Evolutionary conservation across 2,888 invertebrate genomes (phyloP).

Genomic region (Epistrophe grossulariae): DNA sequence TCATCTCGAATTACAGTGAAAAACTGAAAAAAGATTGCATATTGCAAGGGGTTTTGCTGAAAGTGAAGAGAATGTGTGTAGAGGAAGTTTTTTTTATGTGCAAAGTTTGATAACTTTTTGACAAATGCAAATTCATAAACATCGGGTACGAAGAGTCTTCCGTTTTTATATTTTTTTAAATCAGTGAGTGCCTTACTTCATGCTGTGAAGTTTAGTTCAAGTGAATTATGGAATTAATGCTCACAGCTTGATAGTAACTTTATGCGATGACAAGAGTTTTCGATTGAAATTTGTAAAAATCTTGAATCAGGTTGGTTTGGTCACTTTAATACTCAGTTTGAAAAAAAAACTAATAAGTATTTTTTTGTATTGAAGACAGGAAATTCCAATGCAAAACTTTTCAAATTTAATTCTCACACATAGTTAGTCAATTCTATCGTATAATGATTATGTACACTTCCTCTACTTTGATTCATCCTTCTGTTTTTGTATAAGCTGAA

Average conservation of each 20-base stretch:
- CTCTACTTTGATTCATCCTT: too few species aligned
- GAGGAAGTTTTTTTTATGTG: not conserved
- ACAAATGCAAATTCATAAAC: slow-evolving; percentile 40
- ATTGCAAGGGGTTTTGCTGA: not conserved
- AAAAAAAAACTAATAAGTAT: too few species aligned
- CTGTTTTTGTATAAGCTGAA: too few species aligned
- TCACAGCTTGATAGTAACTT: slow-evolving; percentile 39
- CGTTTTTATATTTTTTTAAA: not conserved
- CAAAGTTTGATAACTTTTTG: slow-evolving; percentile 34
- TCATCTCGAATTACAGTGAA: not conserved
- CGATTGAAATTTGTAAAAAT: not conserved
- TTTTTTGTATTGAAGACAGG: too few species aligned
- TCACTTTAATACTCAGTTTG: too few species aligned
- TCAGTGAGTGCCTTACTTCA: not conserved
- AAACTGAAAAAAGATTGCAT: slow-evolving; percentile 31
- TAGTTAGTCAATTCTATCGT: too few species aligned
- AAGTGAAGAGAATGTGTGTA: not conserved
- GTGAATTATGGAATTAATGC: slow-evolving; percentile 23
- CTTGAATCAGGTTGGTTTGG: not conserved
- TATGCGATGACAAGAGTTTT: slow-evolving; percentile 21
- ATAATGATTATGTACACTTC: too few species aligned
- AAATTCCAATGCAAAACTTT: too few species aligned
- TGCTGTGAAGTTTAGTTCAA: slow-evolving; percentile 11
- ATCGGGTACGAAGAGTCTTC: not conserved
- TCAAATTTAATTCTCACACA: too few species aligned